A percentile compares a stretch with the other conserved stretches of the same genome.
Conservation (phyloP, 1,140 invertebrate species). For the Megathymus violae region DNA sequence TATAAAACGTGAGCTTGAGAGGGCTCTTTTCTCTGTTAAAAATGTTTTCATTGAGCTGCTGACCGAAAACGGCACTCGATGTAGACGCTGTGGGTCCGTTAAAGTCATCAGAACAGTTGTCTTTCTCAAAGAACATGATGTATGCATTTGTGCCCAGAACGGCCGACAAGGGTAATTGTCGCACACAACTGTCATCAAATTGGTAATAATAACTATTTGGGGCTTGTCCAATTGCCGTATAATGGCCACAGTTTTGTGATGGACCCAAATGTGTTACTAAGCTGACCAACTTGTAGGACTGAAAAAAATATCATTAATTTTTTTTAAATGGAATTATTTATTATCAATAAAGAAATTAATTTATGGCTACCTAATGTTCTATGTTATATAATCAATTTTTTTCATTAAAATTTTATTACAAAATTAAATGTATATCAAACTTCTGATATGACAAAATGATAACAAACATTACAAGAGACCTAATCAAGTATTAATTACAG, state of each 20-base stretch:
- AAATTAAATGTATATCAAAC: no score
- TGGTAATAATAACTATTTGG: slow-evolving; percentile 93
- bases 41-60: slow-evolving; percentile 69
- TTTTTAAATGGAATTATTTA: no score
- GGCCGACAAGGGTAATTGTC: slow-evolving; percentile 88
- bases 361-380: no score
- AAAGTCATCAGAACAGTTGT: slow-evolving; percentile 71
- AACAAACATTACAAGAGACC: no score
- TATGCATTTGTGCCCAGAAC: slow-evolving; percentile 94
- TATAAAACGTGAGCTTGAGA: slow-evolving; percentile 68
- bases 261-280: slow-evolving; percentile 98
- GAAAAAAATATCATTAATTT: no score
- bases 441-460: no score
- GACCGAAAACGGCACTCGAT: slow-evolving; percentile 71
- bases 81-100: slow-evolving; percentile 59
- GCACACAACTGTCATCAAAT: slow-evolving; percentile 90
- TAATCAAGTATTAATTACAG: no score
- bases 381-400: no score
- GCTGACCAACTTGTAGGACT: slow-evolving; percentile 94
- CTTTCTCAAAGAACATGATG: slow-evolving; percentile 95
- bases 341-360: no score
- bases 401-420: no score
- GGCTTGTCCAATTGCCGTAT: slow-evolving; percentile 95
- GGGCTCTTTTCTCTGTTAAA: slow-evolving; percentile 73
- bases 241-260: slow-evolving; percentile 98